Evolutionary conservation across 35 echinoderm and acorn worm genomes (phyloP), one percentile per base, ranked within the genome.

Genomic region (Apostichopus japonicus): DNA sequence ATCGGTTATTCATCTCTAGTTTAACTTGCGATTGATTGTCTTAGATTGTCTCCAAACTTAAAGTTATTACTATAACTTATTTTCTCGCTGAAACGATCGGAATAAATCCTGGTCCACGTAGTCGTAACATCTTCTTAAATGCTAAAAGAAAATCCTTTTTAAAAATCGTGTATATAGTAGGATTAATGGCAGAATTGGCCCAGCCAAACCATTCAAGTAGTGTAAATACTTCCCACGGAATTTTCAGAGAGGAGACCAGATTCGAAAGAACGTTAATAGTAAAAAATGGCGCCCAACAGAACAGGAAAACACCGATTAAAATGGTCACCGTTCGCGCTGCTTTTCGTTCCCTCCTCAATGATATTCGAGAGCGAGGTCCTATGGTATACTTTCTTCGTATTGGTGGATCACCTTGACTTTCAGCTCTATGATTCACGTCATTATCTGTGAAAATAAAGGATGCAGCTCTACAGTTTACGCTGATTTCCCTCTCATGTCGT

Each of bases 271-370:
- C 62, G 23, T 90, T 53, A 19, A 83, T 72, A 0, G 82, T 78
- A 54, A 90, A 93, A 87, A 93, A 96, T 22, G 94, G 94, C 52
- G 92, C 53, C 92, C 92, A 96, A 63, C 87, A 96, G 16, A 92
- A 23, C 17, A 96, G 73, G 72, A 96, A 96, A 21, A 90, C 92
- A 8, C 94, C 92, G 22, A 96, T 67, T 6, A 96, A 59, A 56
- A 96, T 83, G 5, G 87, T 92, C 4, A 93, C 23, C 1, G 92
- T 93, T 73, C 92, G 59, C 5, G 87, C 59, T 25, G 94, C 92
- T 73, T 93, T 96, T 19, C 86, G 87, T 22, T 96, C 94, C 10
- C 92, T 77, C 11, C 90, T 62, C 9, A 78, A 58, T 8, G 94
- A 92, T 16, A 87, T 87, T 65, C 71, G 80, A 44, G 33, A 44